Percentiles rank a stretch among this genome's conserved stretches.
Evolutionary conservation across 2,888 invertebrate species (phyloP).

Genomic region (Andricus quercusramuli): DNA sequence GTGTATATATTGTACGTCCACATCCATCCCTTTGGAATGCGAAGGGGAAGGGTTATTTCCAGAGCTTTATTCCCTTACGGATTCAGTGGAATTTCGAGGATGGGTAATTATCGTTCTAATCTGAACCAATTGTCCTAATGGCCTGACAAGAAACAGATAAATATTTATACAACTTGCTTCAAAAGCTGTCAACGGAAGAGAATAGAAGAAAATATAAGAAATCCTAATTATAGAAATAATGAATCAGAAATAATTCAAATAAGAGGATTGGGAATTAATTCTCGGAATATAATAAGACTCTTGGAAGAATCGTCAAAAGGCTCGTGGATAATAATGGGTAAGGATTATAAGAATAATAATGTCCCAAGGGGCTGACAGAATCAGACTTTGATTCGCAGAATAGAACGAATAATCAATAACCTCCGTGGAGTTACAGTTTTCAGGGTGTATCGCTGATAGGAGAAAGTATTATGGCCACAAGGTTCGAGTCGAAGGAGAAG

Average conservation of each 20-base stretch:
- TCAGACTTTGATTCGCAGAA: conserved; percentile 25
- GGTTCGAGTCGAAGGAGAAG: conserved; percentile 50
- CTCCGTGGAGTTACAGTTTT: conserved; percentile 16
- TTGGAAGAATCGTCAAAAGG: neutral
- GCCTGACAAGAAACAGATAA: neutral
- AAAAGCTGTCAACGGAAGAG: neutral
- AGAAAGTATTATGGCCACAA: conserved; percentile 13
- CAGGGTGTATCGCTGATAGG: neutral
- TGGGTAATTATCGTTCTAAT: conserved; percentile 35
- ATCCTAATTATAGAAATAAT: neutral
- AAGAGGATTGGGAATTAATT: neutral
- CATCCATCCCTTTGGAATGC: conserved; percentile 49
- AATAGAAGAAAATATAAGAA: neutral
- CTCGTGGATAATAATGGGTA: neutral
- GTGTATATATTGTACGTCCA: conserved; percentile 38
- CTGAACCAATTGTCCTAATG: conserved; percentile 29
- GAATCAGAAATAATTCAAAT: neutral
- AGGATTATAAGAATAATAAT: conserved; percentile 42
- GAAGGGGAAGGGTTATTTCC: conserved; percentile 59
- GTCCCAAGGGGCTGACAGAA: conserved; percentile 5
- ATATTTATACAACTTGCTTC: neutral
- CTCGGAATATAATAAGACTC: neutral
- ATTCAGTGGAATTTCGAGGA: conserved; percentile 37
- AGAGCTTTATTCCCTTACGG: conserved; percentile 56
- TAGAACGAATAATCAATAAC: conserved; percentile 58